Conservation (phyloP, 1,140 invertebrate genomes). For the Drosophila oshimai region DNA sequence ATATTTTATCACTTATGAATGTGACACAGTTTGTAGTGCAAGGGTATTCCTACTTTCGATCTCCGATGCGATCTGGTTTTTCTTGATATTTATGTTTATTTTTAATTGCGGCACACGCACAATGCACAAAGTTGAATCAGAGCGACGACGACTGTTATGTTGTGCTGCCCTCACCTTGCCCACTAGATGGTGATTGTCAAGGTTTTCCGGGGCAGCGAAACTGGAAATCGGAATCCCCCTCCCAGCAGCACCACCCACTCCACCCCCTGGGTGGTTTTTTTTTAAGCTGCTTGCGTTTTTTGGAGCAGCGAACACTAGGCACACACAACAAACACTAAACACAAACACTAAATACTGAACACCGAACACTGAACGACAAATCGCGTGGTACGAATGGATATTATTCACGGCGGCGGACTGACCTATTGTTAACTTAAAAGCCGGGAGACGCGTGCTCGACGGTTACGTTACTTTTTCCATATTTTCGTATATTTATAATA, state of each 20-base stretch:
- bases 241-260: neutral
- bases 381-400: conserved; percentile 44
- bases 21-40: too few relatives aligned
- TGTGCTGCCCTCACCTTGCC: conserved; percentile 63
- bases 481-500: conserved; percentile 29
- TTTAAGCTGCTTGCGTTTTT: conserved; percentile 15
- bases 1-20: too few relatives aligned
- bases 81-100: conserved; percentile 18
- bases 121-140: conserved; percentile 23
- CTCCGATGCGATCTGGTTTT: neutral
- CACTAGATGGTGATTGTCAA: conserved; percentile 58
- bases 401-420: conserved; percentile 41
- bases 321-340: conserved; percentile 12
- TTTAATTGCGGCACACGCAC: conserved; percentile 68
- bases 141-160: too few relatives aligned
- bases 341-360: conserved; percentile 11
- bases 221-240: conserved; percentile 18
- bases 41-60: neutral
- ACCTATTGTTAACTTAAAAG: conserved; percentile 69
- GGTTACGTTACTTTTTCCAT: conserved; percentile 22
- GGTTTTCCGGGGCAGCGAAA: conserved; percentile 44
- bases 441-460: conserved; percentile 53
- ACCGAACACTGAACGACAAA: conserved; percentile 33
- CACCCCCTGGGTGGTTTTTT: conserved; percentile 1
- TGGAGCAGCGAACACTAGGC: conserved; percentile 5